Evolutionary conservation across 1,140 invertebrate genomes (phyloP).

Genomic region (Solenopsis fugax): DNA sequence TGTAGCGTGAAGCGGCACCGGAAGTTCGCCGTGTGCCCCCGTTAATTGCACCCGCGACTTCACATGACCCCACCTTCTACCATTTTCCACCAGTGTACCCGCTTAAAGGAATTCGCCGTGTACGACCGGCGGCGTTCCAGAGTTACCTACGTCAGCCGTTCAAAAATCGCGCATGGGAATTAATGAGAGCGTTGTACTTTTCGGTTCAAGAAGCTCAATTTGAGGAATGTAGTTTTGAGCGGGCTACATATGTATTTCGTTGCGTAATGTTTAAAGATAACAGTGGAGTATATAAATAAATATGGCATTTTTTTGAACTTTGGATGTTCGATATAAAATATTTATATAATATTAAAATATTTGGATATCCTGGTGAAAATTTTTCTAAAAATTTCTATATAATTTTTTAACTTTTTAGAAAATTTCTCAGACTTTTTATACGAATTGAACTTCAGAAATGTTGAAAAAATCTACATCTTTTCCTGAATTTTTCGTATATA

Average conservation of each 20-base stretch:
- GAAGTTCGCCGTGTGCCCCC: constrained; percentile 84
- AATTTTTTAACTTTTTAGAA: too few relatives aligned
- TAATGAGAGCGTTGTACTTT: neutral
- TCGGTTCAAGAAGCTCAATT: neutral
- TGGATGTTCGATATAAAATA: neutral
- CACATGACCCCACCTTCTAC: constrained; percentile 71
- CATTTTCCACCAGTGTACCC: constrained; percentile 30
- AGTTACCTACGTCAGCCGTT: neutral
- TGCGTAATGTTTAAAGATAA: neutral
- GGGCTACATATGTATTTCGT: neutral
- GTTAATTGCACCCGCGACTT: constrained; percentile 84
- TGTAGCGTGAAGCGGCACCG: constrained; percentile 83
- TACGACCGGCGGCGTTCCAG: neutral
- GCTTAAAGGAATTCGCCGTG: constrained; percentile 14
- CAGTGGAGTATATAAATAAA: neutral
- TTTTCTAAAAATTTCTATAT: too few relatives aligned
- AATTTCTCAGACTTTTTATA: too few relatives aligned
- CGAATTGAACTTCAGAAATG: too few relatives aligned
- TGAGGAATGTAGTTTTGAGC: neutral
- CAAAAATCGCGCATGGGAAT: neutral
- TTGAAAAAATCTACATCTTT: too few relatives aligned
- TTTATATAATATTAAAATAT: neutral
- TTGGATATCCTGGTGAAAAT: too few relatives aligned
- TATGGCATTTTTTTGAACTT: neutral
- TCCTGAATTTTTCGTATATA: too few relatives aligned